Evolutionary conservation across 2,113 vertebrate species (phyloP).

Genomic region (Polypterus bichir): DNA sequence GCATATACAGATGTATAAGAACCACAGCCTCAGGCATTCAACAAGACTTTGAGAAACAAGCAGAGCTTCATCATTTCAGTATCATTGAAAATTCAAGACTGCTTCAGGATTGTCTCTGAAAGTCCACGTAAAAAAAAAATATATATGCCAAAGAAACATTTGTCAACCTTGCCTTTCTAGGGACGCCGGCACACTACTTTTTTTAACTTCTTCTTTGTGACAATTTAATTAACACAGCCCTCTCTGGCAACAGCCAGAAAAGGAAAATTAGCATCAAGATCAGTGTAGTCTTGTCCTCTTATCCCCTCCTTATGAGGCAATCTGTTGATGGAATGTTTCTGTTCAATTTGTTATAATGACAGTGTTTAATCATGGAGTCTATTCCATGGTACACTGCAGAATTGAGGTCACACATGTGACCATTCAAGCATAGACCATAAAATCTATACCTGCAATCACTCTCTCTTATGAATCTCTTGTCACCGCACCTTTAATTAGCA

Average conservation of each 20-base stretch:
- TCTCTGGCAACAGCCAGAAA: slow-evolving; percentile 29
- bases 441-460: slow-evolving; percentile 53
- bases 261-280: slow-evolving; percentile 45
- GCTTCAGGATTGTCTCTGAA: neutral
- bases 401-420: slow-evolving; percentile 60
- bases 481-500: slow-evolving; percentile 47
- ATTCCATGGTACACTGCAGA: slow-evolving; percentile 35
- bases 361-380: slow-evolving; percentile 50
- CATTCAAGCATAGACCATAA: slow-evolving; percentile 48
- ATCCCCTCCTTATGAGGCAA: slow-evolving; percentile 46
- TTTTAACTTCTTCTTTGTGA: slow-evolving; percentile 36
- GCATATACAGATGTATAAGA: no score
- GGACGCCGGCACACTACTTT: slow-evolving; percentile 21
- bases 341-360: slow-evolving; percentile 65
- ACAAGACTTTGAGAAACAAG: no score
- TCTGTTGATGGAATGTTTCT: slow-evolving; percentile 47
- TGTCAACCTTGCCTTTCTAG: slow-evolving; percentile 23
- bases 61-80: no score
- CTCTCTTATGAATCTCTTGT: slow-evolving; percentile 38
- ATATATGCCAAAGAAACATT: slow-evolving; percentile 13
- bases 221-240: slow-evolving; percentile 56
- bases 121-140: neutral
- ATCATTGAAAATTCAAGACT: no score
- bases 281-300: slow-evolving; percentile 41
- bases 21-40: no score